Conservation (phyloP, 1,140 invertebrate genomes). For the Tribolium madens region DNA sequence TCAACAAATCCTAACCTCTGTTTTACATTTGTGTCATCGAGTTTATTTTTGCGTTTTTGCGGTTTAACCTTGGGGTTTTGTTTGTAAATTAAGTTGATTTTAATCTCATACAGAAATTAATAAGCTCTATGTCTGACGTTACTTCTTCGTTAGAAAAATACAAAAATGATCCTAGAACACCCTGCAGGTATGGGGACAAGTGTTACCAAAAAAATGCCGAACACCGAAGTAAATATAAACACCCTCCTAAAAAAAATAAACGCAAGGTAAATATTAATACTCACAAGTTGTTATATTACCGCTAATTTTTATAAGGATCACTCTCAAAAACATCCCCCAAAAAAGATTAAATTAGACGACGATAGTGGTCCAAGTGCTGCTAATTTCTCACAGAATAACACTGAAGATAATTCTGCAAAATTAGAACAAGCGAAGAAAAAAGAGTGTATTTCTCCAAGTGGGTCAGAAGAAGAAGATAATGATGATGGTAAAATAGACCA, state of each 20-base stretch:
- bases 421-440: neutral
- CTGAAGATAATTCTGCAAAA: neutral
- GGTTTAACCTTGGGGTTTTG: no score
- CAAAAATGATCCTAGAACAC: conserved; percentile 66
- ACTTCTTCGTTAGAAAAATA: conserved; percentile 36
- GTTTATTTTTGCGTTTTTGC: no score
- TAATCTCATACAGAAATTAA: no score
- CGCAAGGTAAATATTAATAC: conserved; percentile 53
- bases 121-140: no score
- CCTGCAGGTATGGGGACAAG: conserved; percentile 82
- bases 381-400: neutral
- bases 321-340: conserved; percentile 15
- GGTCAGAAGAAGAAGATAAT: conserved; percentile 52
- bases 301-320: neutral
- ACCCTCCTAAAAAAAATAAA: conserved; percentile 70
- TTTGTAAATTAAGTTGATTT: no score
- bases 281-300: neutral
- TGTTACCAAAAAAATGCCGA: conserved; percentile 88
- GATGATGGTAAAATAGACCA: neutral
- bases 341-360: conserved; percentile 54
- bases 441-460: conserved; percentile 41
- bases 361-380: conserved; percentile 7
- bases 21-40: no score
- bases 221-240: conserved; percentile 83
- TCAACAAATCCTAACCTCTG: no score